Conservation (phyloP, 2,797 vertebrate species). For the Oophaga sylvatica region DNA sequence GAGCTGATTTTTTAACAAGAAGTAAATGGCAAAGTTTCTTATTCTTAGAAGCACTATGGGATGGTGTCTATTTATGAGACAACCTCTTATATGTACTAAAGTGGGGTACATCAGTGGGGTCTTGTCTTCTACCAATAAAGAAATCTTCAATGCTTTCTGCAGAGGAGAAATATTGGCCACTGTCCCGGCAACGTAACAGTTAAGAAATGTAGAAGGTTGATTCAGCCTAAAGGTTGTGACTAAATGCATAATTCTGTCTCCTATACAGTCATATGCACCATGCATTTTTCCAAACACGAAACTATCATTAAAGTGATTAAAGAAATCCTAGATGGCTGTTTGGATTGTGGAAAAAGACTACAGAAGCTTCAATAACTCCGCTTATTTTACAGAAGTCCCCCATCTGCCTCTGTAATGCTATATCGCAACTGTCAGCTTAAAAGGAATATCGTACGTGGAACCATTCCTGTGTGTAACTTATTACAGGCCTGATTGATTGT, state of each 20-base stretch:
- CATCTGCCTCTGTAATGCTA: constrained; percentile 36
- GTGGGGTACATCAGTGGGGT: too few species aligned
- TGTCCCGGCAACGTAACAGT: not conserved
- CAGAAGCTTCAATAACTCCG: constrained; percentile 39
- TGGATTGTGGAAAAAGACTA: constrained; percentile 42
- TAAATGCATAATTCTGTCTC: not conserved
- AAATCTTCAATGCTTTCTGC: not conserved
- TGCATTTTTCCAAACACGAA: constrained; percentile 41
- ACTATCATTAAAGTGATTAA: constrained; percentile 56
- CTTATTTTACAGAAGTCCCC: constrained; percentile 38
- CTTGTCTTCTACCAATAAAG: too few species aligned
- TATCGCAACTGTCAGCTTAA: constrained; percentile 21
- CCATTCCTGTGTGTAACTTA: constrained; percentile 35
- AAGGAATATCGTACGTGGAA: constrained; percentile 41
- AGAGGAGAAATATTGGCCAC: not conserved
- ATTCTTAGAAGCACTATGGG: too few species aligned
- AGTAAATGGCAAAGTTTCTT: too few species aligned
- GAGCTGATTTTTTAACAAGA: too few species aligned
- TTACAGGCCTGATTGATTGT: constrained; percentile 48
- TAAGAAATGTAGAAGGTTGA: not conserved
- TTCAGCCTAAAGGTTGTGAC: not conserved
- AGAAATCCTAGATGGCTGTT: constrained; percentile 51
- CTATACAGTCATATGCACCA: constrained; percentile 17
- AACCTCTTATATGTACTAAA: too few species aligned
- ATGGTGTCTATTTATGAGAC: too few species aligned